phyloP scores from a whole-genome alignment of 2,888 invertebrate genomes.

The Dendrolimus houi region DNA sequence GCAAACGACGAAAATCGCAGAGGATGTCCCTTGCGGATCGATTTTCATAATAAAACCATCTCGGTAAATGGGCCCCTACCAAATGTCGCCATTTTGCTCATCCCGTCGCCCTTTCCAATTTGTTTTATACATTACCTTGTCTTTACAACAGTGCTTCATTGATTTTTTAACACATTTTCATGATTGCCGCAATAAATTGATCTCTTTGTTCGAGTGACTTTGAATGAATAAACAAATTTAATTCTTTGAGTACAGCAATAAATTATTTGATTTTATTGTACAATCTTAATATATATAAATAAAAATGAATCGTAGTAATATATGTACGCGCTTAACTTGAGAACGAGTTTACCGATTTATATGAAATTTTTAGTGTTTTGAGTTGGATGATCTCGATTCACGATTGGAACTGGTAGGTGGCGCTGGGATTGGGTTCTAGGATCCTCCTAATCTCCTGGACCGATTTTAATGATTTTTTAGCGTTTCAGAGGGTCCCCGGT shows the following conservation, averaged over 20 bases:
- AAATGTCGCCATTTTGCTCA: constrained; percentile 29
- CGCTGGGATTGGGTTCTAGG: too few relatives aligned
- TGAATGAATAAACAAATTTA: constrained; percentile 8
- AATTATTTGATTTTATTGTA: too few relatives aligned
- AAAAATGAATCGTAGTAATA: too few relatives aligned
- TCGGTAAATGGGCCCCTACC: constrained; percentile 47
- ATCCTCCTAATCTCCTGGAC: too few relatives aligned
- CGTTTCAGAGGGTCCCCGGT: too few relatives aligned
- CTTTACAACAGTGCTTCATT: constrained; percentile 25
- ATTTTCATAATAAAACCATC: constrained; percentile 67
- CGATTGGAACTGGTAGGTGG: too few relatives aligned
- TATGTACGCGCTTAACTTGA: too few relatives aligned
- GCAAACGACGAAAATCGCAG: constrained; percentile 1
- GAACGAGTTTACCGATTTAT: too few relatives aligned
- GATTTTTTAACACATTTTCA: constrained; percentile 20
- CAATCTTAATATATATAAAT: too few relatives aligned
- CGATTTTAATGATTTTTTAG: too few relatives aligned
- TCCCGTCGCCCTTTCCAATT: constrained; percentile 40
- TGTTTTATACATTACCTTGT: constrained; percentile 33
- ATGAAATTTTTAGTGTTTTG: too few relatives aligned
- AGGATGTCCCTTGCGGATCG: constrained; percentile 30
- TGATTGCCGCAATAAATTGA: neutral
- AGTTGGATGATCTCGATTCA: too few relatives aligned
- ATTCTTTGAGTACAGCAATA: constrained; percentile 8
- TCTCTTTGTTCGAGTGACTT: neutral